Conservation (phyloP, 2,113 vertebrate species). For the Podocnemis expansa region DNA sequence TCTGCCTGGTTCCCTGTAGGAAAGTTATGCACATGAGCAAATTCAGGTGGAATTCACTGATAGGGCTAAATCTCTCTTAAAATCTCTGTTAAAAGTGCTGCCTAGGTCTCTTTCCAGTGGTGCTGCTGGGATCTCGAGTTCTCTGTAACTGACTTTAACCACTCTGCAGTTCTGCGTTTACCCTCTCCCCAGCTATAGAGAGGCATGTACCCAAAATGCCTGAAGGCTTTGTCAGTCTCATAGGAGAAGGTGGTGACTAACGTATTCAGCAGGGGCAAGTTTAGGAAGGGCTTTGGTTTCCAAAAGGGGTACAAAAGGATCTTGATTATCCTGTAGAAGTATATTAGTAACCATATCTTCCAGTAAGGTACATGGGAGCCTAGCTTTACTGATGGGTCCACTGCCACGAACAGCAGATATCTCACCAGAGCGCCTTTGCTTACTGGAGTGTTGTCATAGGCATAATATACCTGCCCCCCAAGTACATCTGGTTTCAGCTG, state of each 20-base stretch:
- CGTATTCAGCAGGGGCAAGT: constrained; percentile 9
- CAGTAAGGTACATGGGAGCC: constrained; percentile 58
- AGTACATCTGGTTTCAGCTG: constrained; percentile 37
- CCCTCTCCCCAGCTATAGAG: constrained; percentile 53
- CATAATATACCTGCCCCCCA: constrained; percentile 38
- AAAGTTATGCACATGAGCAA: neutral
- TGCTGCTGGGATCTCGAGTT: neutral
- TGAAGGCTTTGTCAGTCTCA: constrained; percentile 58
- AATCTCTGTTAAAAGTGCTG: neutral
- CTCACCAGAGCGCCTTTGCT: neutral
- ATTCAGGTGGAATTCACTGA: neutral
- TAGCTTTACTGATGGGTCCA: neutral
- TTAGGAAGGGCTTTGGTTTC: constrained; percentile 41
- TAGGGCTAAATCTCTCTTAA: neutral
- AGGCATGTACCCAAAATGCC: constrained; percentile 58
- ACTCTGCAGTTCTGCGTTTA: constrained; percentile 38
- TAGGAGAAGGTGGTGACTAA: constrained; percentile 32
- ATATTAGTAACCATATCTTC: constrained; percentile 55
- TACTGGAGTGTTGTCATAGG: constrained; percentile 31
- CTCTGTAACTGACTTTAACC: constrained; percentile 18
- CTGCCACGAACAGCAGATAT: constrained; percentile 9
- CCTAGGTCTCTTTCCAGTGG: neutral
- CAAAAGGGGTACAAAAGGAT: constrained; percentile 34
- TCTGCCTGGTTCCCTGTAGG: neutral
- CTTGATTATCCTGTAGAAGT: neutral